These are phyloP conservation scores for Sebastes oblongus DNA, from an alignment of 2,797 vertebrate genomes.

Conservation along the genomic window DNA sequence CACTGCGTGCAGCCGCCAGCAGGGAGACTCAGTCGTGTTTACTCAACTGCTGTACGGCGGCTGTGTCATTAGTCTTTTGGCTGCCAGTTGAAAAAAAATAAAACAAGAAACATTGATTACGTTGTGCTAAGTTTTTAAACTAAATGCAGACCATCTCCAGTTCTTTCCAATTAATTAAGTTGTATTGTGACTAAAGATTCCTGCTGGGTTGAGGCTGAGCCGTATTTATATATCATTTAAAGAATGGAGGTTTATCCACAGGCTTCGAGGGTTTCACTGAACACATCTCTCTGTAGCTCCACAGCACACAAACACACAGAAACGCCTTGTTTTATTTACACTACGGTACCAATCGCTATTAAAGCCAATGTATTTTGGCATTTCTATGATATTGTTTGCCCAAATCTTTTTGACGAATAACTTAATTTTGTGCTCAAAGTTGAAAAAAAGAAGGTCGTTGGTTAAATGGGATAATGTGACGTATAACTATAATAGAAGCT, in stretches of 20 bases:
- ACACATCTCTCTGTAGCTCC: background rate
- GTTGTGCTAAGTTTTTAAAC: constrained; percentile 45
- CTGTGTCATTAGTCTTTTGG: constrained; percentile 72
- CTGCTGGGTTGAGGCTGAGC: constrained; percentile 16
- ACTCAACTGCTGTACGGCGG: constrained; percentile 61
- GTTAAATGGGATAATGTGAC: no score
- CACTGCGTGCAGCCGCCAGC: constrained; percentile 66
- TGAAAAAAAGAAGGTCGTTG: no score
- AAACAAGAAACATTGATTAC: constrained; percentile 55
- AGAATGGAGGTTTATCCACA: constrained; percentile 25
- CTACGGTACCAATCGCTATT: no score
- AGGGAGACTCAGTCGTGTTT: constrained; percentile 57
- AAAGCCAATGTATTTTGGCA: no score
- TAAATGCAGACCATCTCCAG: constrained; percentile 26
- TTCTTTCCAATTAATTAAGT: constrained; percentile 42
- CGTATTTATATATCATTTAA: constrained; percentile 18
- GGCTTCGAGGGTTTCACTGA: background rate
- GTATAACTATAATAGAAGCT: no score
- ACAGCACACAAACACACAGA: background rate
- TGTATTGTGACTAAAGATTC: constrained; percentile 41
- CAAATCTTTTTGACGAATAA: no score
- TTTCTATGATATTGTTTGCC: no score
- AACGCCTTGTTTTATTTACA: no score
- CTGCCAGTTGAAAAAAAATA: constrained; percentile 36
- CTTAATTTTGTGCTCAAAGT: no score